Percentiles rank a stretch among this genome's conserved stretches.
Conservation (phyloP, 2,113 vertebrate species). For the Pimephales promelas region DNA sequence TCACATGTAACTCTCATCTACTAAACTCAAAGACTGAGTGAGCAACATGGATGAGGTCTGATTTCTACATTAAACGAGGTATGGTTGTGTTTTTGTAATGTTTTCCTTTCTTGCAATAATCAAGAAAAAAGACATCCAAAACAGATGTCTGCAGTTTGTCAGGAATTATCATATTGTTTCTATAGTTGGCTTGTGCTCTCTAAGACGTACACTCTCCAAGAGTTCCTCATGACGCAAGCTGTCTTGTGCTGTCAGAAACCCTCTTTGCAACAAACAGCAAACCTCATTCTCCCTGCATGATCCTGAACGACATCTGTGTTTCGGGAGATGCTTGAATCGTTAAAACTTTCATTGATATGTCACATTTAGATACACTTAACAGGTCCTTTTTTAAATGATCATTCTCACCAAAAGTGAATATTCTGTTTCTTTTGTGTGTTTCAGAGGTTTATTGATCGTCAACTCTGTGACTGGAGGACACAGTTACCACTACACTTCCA, state of each 20-base stretch:
- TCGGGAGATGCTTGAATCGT: background rate
- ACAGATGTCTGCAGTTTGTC: background rate
- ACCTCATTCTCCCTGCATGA: background rate
- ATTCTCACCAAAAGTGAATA: background rate
- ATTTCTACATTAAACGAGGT: background rate
- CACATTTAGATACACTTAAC: background rate
- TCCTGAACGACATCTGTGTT: background rate
- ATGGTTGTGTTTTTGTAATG: background rate
- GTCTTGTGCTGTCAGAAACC: constrained; percentile 4
- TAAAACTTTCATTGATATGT: background rate
- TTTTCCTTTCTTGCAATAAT: background rate
- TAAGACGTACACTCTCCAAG: background rate
- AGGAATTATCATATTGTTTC: background rate
- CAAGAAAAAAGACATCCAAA: background rate
- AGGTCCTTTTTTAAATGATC: background rate
- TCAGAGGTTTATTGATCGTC: constrained; percentile 34
- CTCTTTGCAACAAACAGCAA: constrained; percentile 3
- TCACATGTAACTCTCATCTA: background rate
- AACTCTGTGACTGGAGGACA: constrained; percentile 24
- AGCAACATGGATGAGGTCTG: background rate
- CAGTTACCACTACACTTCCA: constrained; percentile 24
- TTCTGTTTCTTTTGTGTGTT: constrained; percentile 37
- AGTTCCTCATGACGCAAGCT: constrained; percentile 6
- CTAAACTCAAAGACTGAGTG: background rate
- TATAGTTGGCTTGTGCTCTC: background rate